phyloP scores from a whole-genome alignment of 2,113 vertebrate species.

The Ginglymostoma cirratum region DNA sequence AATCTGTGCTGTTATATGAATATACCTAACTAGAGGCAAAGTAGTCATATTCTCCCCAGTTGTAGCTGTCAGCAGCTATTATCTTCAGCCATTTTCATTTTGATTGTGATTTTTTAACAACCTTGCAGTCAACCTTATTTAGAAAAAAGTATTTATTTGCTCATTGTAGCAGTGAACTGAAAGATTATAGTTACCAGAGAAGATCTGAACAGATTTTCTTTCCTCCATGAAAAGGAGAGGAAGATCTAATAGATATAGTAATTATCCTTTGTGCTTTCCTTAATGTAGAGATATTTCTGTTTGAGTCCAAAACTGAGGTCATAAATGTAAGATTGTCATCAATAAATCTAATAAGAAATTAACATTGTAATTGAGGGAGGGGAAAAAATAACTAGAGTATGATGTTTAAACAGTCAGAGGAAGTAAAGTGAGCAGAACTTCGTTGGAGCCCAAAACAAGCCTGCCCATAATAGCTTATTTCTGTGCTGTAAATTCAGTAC shows the following conservation, averaged over 20 bases:
- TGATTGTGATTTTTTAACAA: background rate
- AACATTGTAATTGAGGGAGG: background rate
- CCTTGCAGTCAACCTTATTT: background rate
- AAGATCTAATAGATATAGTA: too few species aligned
- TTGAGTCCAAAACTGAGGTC: too few species aligned
- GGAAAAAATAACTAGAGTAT: too few species aligned
- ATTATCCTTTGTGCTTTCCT: too few species aligned
- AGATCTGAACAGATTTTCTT: background rate
- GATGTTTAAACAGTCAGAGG: background rate
- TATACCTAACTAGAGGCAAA: background rate
- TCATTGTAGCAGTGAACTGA: background rate
- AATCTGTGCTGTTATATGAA: background rate
- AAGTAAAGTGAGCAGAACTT: background rate
- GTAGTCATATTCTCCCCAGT: background rate
- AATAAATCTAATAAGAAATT: background rate
- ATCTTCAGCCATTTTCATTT: background rate
- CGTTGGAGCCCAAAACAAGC: background rate
- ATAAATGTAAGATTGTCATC: background rate
- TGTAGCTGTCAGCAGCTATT: background rate
- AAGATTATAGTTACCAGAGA: background rate
- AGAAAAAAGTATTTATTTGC: background rate
- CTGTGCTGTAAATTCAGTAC: background rate
- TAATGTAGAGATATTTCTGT: background rate
- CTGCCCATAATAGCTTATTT: background rate
- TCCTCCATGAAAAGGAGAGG: background rate